Conservation (phyloP, 2,797 vertebrate species). For the Botia kubotai region DNA sequence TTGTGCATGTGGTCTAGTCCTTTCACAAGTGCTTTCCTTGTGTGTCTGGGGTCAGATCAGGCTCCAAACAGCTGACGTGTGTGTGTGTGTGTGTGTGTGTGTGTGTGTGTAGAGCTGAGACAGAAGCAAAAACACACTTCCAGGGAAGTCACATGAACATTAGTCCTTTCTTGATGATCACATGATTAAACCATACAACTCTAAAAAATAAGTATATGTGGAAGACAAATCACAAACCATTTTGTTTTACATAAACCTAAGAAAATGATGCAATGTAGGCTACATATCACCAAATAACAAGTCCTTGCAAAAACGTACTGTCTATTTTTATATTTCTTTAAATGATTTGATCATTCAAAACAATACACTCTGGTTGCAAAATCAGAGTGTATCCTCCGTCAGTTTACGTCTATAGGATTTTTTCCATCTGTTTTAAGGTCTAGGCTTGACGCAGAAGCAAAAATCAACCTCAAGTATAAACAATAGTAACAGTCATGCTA, state of each 20-base stretch:
- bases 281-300: not conserved
- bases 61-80: slow-evolving; percentile 46
- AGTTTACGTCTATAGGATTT: not conserved
- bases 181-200: not conserved
- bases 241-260: not conserved
- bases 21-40: slow-evolving; percentile 37
- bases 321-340: too few species aligned
- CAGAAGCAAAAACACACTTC: slow-evolving; percentile 38
- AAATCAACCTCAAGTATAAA: not conserved
- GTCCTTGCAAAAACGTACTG: too few species aligned
- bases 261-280: not conserved
- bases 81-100: slow-evolving; percentile 11
- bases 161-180: slow-evolving; percentile 6
- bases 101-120: slow-evolving; percentile 17
- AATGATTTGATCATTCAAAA: too few species aligned
- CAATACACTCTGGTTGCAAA: not conserved
- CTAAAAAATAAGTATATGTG: not conserved
- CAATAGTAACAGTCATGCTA: not conserved
- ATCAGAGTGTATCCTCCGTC: not conserved
- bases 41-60: slow-evolving; percentile 49
- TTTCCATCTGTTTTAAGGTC: not conserved
- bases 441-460: not conserved
- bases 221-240: not conserved
- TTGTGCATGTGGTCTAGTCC: slow-evolving; percentile 29
- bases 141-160: slow-evolving; percentile 47